phyloP scores from a whole-genome alignment of 2,797 vertebrate genomes.

The Selene dorsalis region DNA sequence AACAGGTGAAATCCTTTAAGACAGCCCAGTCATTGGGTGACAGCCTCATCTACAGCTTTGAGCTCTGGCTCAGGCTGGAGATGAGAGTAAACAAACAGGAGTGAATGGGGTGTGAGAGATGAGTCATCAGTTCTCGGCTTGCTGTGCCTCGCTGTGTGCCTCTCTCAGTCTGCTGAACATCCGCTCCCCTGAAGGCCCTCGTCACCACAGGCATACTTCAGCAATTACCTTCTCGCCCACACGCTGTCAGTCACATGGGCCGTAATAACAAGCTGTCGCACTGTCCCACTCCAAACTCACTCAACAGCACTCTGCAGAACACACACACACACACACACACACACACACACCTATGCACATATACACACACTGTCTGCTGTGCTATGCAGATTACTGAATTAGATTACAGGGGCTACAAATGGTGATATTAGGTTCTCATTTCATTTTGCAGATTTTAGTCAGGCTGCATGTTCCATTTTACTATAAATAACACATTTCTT shows the following conservation, averaged over 20 bases:
- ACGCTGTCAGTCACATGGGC: conserved; percentile 73
- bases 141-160: conserved; percentile 24
- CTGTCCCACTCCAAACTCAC: conserved; percentile 57
- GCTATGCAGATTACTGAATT: background rate
- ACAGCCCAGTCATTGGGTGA: conserved; percentile 50
- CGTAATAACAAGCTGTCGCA: conserved; percentile 76
- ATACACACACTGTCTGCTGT: background rate
- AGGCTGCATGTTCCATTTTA: too few relatives aligned
- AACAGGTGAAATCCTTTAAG: conserved; percentile 79
- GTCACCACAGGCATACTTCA: conserved; percentile 79
- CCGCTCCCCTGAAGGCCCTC: conserved; percentile 75
- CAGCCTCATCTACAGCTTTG: conserved; percentile 16
- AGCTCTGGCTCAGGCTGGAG: conserved; percentile 39
- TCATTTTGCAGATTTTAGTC: too few relatives aligned
- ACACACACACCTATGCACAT: conserved; percentile 1
- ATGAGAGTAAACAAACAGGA: conserved; percentile 74
- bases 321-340: background rate
- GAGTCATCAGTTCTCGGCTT: conserved; percentile 80
- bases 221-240: conserved; percentile 81
- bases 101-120: conserved; percentile 76
- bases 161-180: conserved; percentile 78
- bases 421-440: background rate
- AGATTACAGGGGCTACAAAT: background rate
- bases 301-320: conserved; percentile 25
- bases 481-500: too few relatives aligned